These are phyloP conservation scores for Leptopterna dolabrata DNA, from an alignment of 2,888 invertebrate genomes.

Conservation along the genomic window DNA sequence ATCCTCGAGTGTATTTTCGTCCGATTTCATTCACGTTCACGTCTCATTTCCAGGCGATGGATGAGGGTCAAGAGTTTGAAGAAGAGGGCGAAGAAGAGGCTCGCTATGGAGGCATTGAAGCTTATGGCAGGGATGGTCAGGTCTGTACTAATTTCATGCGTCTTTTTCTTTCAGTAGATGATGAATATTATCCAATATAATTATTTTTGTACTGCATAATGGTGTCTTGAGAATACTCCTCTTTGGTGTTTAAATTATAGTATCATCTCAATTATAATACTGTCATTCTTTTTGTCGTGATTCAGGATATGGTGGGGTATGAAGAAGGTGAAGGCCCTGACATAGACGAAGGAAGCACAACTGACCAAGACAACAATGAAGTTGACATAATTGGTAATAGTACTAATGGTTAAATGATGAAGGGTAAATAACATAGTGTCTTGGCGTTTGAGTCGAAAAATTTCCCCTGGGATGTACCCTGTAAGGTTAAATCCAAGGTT, in stretches of 20 bases:
- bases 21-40: no score
- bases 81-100: conserved; percentile 71
- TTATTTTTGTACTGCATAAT: no score
- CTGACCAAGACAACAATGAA: conserved; percentile 73
- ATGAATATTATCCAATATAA: no score
- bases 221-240: no score
- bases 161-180: background rate
- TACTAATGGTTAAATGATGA: no score
- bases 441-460: no score
- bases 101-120: conserved; percentile 71
- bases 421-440: no score
- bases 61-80: conserved; percentile 64
- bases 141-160: conserved; percentile 11
- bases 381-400: conserved; percentile 68
- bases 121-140: conserved; percentile 65
- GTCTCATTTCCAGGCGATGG: conserved; percentile 52
- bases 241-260: no score
- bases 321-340: conserved; percentile 71
- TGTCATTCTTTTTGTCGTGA: background rate
- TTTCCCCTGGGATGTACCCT: no score
- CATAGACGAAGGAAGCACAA: conserved; percentile 67
- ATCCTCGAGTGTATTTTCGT: no score
- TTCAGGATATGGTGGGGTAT: conserved; percentile 69
- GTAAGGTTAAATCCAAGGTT: no score
- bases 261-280: no score